Conservation (phyloP, 2,797 vertebrate genomes). For the Megalops cyprinoides region DNA sequence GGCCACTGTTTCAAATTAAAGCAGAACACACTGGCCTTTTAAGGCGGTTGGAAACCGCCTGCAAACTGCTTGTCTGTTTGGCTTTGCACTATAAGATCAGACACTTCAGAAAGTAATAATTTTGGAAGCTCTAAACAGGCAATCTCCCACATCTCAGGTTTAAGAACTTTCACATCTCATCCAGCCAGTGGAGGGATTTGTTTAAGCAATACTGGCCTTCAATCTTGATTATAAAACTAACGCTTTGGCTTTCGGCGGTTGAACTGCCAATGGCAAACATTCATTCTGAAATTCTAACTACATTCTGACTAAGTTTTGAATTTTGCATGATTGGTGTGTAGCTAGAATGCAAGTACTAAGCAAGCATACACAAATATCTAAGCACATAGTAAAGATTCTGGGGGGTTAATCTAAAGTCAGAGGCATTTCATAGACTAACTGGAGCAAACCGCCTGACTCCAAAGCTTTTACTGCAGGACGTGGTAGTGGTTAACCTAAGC, state of each 20-base stretch:
- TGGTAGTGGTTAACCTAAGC: conserved; percentile 40
- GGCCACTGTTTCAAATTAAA: neutral
- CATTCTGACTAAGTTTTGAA: neutral
- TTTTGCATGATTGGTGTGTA: no score
- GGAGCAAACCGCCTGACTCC: neutral
- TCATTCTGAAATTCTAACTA: neutral
- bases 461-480: neutral
- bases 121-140: neutral
- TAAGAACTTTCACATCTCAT: conserved; percentile 33
- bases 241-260: neutral
- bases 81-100: conserved; percentile 3
- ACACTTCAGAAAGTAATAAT: neutral
- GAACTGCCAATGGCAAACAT: neutral
- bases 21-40: neutral
- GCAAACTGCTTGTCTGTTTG: neutral
- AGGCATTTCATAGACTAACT: neutral
- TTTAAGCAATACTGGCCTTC: neutral
- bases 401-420: neutral
- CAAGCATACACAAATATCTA: neutral
- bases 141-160: neutral
- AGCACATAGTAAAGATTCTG: neutral
- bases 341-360: neutral
- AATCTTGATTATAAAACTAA: neutral
- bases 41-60: neutral
- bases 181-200: conserved; percentile 37